These are phyloP conservation scores for Heliconius congener DNA, from an alignment of 1,140 invertebrate genomes.

Conservation along the genomic window DNA sequence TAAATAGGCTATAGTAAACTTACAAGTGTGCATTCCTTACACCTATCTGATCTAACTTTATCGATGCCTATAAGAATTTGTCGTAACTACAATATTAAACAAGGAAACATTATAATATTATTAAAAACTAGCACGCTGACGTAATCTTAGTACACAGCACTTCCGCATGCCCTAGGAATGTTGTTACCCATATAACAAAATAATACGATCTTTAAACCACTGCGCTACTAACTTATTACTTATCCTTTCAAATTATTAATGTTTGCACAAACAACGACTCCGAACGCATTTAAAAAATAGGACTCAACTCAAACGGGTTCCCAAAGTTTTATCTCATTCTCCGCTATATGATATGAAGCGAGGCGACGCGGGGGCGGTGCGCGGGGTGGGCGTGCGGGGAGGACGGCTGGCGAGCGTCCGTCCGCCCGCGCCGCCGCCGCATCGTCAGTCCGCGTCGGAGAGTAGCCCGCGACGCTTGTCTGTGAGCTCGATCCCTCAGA, in stretches of 20 bases:
- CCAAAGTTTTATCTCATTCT: constrained; percentile 76
- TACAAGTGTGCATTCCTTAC: background rate
- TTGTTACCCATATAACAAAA: constrained; percentile 33
- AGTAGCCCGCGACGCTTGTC: constrained; percentile 72
- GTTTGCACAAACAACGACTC: constrained; percentile 56
- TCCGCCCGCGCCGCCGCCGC: constrained; percentile 77
- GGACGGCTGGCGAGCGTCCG: constrained; percentile 59
- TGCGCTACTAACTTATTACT: background rate
- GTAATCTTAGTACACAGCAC: constrained; percentile 66
- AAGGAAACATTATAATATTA: constrained; percentile 73
- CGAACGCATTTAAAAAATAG: constrained; percentile 65
- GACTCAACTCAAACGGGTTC: constrained; percentile 68
- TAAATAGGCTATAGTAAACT: background rate
- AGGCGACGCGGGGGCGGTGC: constrained; percentile 46
- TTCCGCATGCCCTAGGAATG: constrained; percentile 71
- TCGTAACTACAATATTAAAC: constrained; percentile 58
- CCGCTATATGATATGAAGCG: constrained; percentile 58
- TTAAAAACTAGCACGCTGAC: constrained; percentile 77
- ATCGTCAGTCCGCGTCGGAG: constrained; percentile 77
- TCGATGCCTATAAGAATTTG: constrained; percentile 33
- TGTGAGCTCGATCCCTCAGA: constrained; percentile 77
- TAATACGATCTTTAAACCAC: background rate
- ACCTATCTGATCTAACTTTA: background rate
- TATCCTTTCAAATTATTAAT: constrained; percentile 41
- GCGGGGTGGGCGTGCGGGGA: constrained; percentile 23